Conservation (phyloP, 2,888 invertebrate genomes). For the Microctonus hyperodae region DNA sequence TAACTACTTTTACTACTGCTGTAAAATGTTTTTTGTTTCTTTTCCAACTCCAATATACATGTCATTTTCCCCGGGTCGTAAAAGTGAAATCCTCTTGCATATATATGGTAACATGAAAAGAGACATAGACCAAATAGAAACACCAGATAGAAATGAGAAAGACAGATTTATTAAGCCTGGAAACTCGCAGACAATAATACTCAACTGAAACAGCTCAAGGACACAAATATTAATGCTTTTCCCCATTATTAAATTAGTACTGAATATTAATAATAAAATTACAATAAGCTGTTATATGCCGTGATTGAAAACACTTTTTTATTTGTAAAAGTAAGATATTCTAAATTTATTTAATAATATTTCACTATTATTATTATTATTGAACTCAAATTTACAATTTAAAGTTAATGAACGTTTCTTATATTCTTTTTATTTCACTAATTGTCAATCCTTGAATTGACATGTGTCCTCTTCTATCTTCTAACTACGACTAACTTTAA, state of each 20-base stretch:
- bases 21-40: background rate
- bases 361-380: too few species aligned
- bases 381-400: too few species aligned
- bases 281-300: too few species aligned
- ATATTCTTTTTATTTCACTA: too few species aligned
- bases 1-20: background rate
- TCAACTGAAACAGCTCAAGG: background rate
- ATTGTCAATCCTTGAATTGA: too few species aligned
- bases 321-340: too few species aligned
- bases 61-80: conserved; percentile 1
- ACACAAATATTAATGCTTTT: conserved; percentile 17
- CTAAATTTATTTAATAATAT: too few species aligned
- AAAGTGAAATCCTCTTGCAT: conserved; percentile 21
- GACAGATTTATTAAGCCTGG: conserved; percentile 16
- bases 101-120: background rate
- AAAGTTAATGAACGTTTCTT: too few species aligned
- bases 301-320: too few species aligned
- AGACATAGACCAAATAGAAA: too few species aligned
- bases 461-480: too few species aligned
- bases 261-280: conserved; percentile 6
- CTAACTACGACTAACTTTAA: too few species aligned
- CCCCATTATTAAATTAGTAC: background rate
- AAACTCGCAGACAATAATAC: background rate
- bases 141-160: background rate
- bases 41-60: conserved; percentile 15